Conservation (phyloP, 2,888 invertebrate species). For the Drosophila flavopinicola region DNA sequence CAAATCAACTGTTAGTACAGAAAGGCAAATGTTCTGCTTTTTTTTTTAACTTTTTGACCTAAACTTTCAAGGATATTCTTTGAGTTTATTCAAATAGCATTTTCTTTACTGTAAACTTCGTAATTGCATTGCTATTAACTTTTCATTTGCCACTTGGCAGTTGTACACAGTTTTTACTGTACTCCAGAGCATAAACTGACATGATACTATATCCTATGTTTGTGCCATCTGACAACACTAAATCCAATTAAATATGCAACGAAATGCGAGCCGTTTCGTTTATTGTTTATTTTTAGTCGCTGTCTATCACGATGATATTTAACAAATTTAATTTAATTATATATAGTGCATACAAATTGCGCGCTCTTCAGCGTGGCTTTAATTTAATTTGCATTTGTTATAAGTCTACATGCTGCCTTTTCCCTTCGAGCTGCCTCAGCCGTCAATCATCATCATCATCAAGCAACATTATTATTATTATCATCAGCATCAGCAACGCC, state of each 20-base stretch:
- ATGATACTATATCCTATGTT: conserved; percentile 23
- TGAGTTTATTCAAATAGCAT: neutral
- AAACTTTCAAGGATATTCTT: neutral
- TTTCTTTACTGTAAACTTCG: neutral
- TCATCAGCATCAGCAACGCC: neutral
- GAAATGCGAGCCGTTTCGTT: conserved; percentile 20
- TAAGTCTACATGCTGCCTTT: neutral
- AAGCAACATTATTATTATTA: conserved; percentile 49
- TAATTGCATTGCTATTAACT: conserved; percentile 5
- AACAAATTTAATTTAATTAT: conserved; percentile 70
- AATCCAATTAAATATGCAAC: conserved; percentile 51
- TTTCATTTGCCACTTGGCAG: neutral
- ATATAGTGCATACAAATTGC: conserved; percentile 66
- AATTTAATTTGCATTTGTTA: conserved; percentile 75
- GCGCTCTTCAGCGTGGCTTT: conserved; percentile 30
- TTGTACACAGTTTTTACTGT: conserved; percentile 24
- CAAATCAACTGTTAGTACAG: no score
- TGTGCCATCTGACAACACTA: conserved; percentile 12
- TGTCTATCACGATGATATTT: conserved; percentile 25
- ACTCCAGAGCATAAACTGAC: neutral
- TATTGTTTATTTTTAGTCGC: conserved; percentile 43
- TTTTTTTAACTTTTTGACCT: neutral
- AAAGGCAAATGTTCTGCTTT: no score
- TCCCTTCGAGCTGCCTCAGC: neutral
- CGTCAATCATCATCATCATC: conserved; percentile 50